Base-by-base conservation (phyloP, 2,888 invertebrate species). In the Ctena decussata region DNA sequence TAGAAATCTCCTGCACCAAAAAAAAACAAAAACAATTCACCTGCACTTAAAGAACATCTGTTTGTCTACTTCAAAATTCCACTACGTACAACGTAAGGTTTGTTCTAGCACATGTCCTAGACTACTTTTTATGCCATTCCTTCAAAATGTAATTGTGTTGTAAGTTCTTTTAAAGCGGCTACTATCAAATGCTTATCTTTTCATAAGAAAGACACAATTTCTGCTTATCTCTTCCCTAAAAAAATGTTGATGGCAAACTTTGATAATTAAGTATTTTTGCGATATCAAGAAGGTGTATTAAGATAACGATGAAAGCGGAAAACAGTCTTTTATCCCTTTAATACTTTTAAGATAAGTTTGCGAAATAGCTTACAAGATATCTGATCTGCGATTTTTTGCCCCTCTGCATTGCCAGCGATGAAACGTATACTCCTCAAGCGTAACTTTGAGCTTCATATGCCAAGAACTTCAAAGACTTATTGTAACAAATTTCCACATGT, bases 271-370 rank as follows among this genome's bases (percentile, higher is more conserved):
- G 65, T 65, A 65, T 65, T 65, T 65, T 65, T 65, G 65, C 65
- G 65, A 65, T 65, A 35, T 65, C 35, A 35, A 35, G 65, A 35
- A 65, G 35, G 65, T 65, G 65, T 65, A 65, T 65, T 35, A 65
- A 65, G 65, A 65, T 65, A 65, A 65, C 35, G 65, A 65, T 65
- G 65, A 65, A 65, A 65, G 65, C 65, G 15, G 35, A 65, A 65
- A 65, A 65, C 35, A 65, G 8, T 65, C 65, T 65, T 65, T 65
- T 65, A 65, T 65, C 65, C 65, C 35, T 65, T 65, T 65, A 65
- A 65, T 65, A 65, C 65, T 65, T 65, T 65, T 35, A 65, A 65
- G 65, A 65, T 65, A 65, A 65, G 65, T 65, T 65, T 65, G 65
- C 65, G 65, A 65, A 65, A 65, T 65, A 65, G 65, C 65, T 65